These are phyloP conservation scores for Podilymbus podiceps DNA, from an alignment of 2,113 vertebrate genomes.

Conservation along the genomic window DNA sequence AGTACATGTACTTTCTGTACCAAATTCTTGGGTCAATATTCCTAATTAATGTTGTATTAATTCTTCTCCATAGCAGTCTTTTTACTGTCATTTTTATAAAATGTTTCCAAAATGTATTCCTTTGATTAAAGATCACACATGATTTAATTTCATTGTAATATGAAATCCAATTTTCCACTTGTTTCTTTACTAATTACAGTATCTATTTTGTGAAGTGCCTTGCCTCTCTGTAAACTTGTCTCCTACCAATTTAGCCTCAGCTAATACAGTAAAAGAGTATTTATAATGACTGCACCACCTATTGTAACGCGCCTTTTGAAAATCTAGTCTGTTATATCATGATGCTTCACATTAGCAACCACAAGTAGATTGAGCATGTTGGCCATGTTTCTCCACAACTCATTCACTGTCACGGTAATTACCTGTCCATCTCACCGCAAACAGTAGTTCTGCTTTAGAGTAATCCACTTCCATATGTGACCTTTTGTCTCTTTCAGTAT, in stretches of 20 bases:
- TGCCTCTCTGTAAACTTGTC: neutral
- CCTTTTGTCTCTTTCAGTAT: neutral
- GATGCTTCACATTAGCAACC: neutral
- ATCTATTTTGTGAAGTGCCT: neutral
- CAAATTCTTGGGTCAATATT: conserved; percentile 10
- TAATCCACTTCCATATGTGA: neutral
- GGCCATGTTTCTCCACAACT: neutral
- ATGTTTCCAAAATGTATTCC: neutral
- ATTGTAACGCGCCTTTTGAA: neutral
- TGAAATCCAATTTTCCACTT: neutral
- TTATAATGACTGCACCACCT: neutral
- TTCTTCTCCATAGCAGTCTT: neutral
- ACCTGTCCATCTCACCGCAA: neutral
- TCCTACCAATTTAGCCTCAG: neutral
- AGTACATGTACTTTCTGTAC: neutral
- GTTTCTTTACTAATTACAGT: neutral
- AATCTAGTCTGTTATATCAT: neutral
- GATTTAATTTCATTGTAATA: neutral
- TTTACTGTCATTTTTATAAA: neutral
- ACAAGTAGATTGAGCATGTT: neutral
- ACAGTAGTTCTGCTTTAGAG: neutral
- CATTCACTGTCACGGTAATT: neutral
- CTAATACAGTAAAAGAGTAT: neutral
- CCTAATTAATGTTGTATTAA: conserved; percentile 17
- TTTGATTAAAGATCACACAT: conserved; percentile 15